These are phyloP conservation scores for Mionectes olivaceus DNA, from an alignment of 2,797 vertebrate genomes.

Conservation along the genomic window DNA sequence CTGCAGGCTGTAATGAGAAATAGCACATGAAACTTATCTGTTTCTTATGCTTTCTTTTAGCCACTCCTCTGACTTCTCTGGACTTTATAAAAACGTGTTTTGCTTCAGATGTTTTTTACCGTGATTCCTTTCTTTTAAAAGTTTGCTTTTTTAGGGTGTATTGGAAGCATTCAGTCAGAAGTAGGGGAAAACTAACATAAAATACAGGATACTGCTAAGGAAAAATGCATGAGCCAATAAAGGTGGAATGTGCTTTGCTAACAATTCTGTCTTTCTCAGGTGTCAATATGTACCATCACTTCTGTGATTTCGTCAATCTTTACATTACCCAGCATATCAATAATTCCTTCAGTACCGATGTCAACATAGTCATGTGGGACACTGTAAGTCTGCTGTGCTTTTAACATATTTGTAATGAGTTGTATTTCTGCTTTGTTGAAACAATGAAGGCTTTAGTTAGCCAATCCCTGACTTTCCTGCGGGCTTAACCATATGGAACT, in stretches of 20 bases:
- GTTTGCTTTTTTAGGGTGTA: neutral
- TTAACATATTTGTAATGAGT: neutral
- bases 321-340: constrained; percentile 96
- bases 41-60: neutral
- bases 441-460: neutral
- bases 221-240: neutral
- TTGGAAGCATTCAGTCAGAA: neutral
- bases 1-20: neutral
- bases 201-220: neutral
- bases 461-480: neutral
- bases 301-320: constrained; percentile 97
- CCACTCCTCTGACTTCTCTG: neutral
- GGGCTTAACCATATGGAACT: neutral
- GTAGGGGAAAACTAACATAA: neutral
- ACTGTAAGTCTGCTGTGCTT: constrained; percentile 84
- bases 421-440: neutral
- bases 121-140: neutral
- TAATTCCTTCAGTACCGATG: constrained; percentile 92
- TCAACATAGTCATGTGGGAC: constrained; percentile 97
- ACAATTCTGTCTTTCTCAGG: constrained; percentile 77
- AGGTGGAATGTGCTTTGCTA: neutral
- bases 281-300: constrained; percentile 99
- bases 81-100: neutral
- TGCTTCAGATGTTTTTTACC: neutral
- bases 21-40: neutral